These are phyloP conservation scores for Poeciliopsis paucimaculata DNA, from an alignment of 2,797 vertebrate genomes.

Conservation along the genomic window DNA sequence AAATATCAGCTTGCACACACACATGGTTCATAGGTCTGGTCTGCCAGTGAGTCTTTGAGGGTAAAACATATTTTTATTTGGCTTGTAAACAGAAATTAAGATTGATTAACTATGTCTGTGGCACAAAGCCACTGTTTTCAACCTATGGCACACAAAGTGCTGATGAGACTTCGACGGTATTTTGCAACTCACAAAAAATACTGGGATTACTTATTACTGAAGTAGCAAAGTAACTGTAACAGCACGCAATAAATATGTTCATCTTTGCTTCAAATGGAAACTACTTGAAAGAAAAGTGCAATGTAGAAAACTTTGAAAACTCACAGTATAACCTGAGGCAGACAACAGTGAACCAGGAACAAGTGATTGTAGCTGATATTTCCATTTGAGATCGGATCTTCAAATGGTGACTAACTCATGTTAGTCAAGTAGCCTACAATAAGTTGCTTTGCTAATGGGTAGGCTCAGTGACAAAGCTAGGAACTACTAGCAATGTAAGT, in stretches of 20 bases:
- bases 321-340: neutral
- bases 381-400: neutral
- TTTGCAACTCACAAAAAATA: neutral
- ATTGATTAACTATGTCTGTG: neutral
- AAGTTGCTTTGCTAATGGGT: neutral
- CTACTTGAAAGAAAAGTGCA: neutral
- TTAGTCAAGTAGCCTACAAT: neutral
- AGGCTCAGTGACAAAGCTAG: neutral
- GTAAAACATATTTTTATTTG: neutral
- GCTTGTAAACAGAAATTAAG: constrained; percentile 1
- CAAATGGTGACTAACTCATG: neutral
- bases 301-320: neutral
- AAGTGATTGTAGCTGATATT: neutral
- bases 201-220: neutral
- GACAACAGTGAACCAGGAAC: neutral
- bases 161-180: neutral
- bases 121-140: neutral
- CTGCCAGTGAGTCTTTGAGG: neutral
- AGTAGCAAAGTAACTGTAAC: neutral
- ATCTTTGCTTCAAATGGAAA: neutral
- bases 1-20: neutral
- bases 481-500: neutral
- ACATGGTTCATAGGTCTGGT: neutral
- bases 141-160: neutral
- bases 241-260: neutral